Evolutionary conservation across 1,140 invertebrate species (phyloP), one percentile per base, ranked within the genome.

Genomic region (Procambarus virginalis): DNA sequence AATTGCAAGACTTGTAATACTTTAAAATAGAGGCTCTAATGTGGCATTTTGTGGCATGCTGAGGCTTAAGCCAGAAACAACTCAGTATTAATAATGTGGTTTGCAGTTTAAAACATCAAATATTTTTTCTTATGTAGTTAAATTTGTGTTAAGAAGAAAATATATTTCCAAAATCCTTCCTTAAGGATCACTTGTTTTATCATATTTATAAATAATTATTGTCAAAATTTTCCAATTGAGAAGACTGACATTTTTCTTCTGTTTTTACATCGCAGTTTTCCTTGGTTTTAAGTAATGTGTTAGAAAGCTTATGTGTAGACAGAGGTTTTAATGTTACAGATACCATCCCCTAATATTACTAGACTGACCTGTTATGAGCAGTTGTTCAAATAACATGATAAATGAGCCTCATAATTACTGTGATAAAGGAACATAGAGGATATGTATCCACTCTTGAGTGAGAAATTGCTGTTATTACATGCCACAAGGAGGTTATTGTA

Each of bases 391-490:
- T 49, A 55, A 75, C 78, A 88, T 64, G 77, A 88, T 82, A 70
- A 87, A 70, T 82, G 82, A 84, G 88, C 81, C 88, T 89, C 88
- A 64, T 89, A 45, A 84, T 75, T 84, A 60, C 88, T 89, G 88
- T 89, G 88, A 89, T 89, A 89, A 89, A 84, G 49, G 88, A 89
- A 78, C 88, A 89, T 64, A 89, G 68, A 34, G 79, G 86, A 88
- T 81, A 81, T 84, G 79, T 88, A 88, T 88, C 86, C 86, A 88
- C 79, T 75, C 85, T 79, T 70, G 79, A 89, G 58, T 84, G 88
- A 64, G 73, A 55, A 64, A 81, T 70, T 80, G 78, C 78, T 89
- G 86, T 83, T 89, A 83, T 17, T 83, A 79, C 58, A 64, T 89
- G 86, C 86, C 86, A 89, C 86, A 83, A 68, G 64, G 79, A 88